These are phyloP conservation scores for Cherax destructor DNA, from an alignment of 1,140 invertebrate genomes.

Conservation along the genomic window DNA sequence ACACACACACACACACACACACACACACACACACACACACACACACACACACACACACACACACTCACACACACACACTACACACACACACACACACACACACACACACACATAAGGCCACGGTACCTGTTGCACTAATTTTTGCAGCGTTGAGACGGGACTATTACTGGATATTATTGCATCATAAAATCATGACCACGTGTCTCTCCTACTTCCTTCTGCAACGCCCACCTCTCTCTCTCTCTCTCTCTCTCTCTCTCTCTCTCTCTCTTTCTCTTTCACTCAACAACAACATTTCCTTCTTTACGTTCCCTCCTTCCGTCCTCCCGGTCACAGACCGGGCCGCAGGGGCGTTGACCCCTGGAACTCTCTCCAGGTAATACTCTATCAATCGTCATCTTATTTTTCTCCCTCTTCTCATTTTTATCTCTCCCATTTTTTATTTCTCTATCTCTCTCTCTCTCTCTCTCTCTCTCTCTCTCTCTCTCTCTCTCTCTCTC, in stretches of 20 bases:
- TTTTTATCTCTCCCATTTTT: too few species aligned
- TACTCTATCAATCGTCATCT: too few species aligned
- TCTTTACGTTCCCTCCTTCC: too few species aligned
- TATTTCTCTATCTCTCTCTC: background rate
- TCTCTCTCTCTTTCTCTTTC: background rate
- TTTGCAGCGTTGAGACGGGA: constrained; percentile 50
- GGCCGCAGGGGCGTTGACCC: too few species aligned
- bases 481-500: background rate
- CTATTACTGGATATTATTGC: constrained; percentile 66
- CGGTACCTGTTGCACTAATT: constrained; percentile 65
- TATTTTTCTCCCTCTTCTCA: too few species aligned
- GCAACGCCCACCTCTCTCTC: background rate
- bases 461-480: background rate
- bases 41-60: constrained; percentile 50
- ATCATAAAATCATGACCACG: constrained; percentile 64
- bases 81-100: constrained; percentile 34
- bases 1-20: constrained; percentile 16
- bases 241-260: background rate
- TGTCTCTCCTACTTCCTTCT: constrained; percentile 40
- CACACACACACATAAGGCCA: constrained; percentile 41
- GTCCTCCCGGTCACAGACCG: too few species aligned
- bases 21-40: constrained; percentile 41
- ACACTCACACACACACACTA: too few species aligned
- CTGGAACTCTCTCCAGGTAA: too few species aligned
- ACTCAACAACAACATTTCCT: too few species aligned